Evolutionary conservation across 2,113 vertebrate species (phyloP).

Genomic region (Triplophysa siluroides): DNA sequence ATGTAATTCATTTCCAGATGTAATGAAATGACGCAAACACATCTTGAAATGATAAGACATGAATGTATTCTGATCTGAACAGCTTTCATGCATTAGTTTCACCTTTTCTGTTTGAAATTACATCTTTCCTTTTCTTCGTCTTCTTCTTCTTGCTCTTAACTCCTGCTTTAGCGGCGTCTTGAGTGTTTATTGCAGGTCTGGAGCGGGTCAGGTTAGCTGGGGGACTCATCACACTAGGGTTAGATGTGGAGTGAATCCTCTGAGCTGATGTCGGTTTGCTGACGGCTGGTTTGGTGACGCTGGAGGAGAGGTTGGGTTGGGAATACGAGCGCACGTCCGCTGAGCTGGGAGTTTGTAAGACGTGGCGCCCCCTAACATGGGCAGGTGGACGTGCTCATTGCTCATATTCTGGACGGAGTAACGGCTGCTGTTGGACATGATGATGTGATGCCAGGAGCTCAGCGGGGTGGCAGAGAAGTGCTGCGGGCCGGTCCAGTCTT

Average conservation of each 20-base stretch:
- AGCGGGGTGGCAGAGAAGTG: constrained; percentile 77
- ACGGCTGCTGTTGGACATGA: constrained; percentile 73
- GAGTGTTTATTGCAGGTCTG: constrained; percentile 66
- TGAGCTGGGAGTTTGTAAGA: constrained; percentile 60
- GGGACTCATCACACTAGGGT: constrained; percentile 65
- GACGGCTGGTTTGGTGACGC: constrained; percentile 42
- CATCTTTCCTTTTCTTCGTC: constrained; percentile 55
- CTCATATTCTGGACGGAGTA: constrained; percentile 71
- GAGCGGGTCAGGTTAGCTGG: constrained; percentile 68
- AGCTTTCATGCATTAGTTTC: neutral
- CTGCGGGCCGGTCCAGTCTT: constrained; percentile 68
- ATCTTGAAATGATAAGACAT: no score
- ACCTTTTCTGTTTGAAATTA: constrained; percentile 49
- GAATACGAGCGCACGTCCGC: constrained; percentile 69
- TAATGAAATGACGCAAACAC: no score
- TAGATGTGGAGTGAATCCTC: constrained; percentile 55
- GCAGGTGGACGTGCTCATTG: constrained; percentile 67
- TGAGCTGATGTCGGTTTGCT: constrained; percentile 64
- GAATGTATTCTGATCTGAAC: no score
- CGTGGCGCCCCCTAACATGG: constrained; percentile 53
- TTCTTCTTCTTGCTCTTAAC: constrained; percentile 69
- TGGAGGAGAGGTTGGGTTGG: constrained; percentile 69
- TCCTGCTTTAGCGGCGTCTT: constrained; percentile 49
- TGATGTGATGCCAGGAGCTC: constrained; percentile 78
- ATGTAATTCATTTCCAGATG: no score